Conservation (phyloP, 2,113 vertebrate genomes). For the Dicrurus megarhynchus region DNA sequence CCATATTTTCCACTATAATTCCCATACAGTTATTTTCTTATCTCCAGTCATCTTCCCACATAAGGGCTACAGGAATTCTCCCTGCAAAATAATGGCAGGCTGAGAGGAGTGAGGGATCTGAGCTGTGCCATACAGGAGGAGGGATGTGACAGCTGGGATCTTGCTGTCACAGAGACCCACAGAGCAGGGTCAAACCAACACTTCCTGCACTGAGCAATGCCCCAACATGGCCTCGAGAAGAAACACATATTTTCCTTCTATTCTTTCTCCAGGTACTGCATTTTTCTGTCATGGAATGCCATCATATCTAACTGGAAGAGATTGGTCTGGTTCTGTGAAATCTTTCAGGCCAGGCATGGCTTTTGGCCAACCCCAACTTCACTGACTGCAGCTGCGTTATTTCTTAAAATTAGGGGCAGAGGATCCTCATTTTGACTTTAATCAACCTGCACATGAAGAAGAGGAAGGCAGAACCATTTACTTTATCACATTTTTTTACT, state of each 20-base stretch:
- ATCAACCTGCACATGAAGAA: neutral
- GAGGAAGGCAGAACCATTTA: neutral
- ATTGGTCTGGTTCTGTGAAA: neutral
- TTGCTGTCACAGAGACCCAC: neutral
- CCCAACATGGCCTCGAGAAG: rapidly evolving
- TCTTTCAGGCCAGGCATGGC: neutral
- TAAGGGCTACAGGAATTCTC: neutral
- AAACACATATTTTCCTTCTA: neutral
- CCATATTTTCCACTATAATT: neutral
- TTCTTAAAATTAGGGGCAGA: neutral
- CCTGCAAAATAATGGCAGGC: rapidly evolving
- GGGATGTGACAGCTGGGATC: neutral
- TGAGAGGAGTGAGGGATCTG: neutral
- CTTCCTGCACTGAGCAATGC: neutral
- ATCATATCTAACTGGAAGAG: neutral
- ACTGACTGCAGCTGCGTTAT: rapidly evolving
- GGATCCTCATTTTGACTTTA: neutral
- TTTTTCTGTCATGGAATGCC: neutral
- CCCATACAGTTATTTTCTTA: neutral
- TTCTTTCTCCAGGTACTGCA: neutral
- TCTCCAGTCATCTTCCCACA: neutral
- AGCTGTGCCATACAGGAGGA: neutral
- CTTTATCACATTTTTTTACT: too few relatives aligned
- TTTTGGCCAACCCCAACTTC: neutral
- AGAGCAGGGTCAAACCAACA: neutral